A percentile compares a stretch with the other conserved stretches of the same genome.
Evolutionary conservation across 2,888 invertebrate species (phyloP).

Genomic region (Synergus umbraculus): DNA sequence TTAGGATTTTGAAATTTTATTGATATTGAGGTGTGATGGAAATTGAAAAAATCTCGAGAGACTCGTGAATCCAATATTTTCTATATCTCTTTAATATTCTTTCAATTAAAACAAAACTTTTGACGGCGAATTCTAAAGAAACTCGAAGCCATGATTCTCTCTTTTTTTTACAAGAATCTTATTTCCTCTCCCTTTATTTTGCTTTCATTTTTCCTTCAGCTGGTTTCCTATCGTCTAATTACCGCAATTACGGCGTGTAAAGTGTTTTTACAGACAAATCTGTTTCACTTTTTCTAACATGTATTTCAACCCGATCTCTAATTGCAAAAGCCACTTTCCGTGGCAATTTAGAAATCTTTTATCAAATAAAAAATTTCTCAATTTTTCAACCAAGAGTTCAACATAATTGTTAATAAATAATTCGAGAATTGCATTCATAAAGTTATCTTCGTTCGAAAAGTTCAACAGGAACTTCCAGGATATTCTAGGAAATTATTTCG

Average conservation of each 20-base stretch:
- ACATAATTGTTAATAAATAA: too few species aligned
- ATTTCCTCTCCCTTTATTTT: constrained; percentile 13
- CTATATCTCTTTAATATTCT: background rate
- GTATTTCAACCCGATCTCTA: background rate
- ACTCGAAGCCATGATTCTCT: background rate
- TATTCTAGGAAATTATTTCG: background rate
- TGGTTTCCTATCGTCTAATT: background rate
- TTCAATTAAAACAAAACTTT: constrained; percentile 5
- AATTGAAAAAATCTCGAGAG: background rate
- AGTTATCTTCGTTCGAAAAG: background rate
- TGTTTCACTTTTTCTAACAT: background rate
- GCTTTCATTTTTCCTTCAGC: constrained; percentile 2
- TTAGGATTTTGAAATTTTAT: background rate
- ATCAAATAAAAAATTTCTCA: background rate
- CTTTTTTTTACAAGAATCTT: background rate
- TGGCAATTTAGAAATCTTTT: background rate
- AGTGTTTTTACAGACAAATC: background rate
- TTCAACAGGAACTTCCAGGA: background rate
- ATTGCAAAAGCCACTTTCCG: background rate
- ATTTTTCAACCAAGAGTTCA: too few species aligned
- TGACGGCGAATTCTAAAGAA: background rate
- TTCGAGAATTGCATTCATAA: too few species aligned
- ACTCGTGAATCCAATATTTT: too few species aligned
- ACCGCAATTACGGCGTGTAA: background rate
- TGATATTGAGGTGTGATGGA: background rate